Conservation (phyloP, 2,113 vertebrate species). For the Psilopsiagon aurifrons region DNA sequence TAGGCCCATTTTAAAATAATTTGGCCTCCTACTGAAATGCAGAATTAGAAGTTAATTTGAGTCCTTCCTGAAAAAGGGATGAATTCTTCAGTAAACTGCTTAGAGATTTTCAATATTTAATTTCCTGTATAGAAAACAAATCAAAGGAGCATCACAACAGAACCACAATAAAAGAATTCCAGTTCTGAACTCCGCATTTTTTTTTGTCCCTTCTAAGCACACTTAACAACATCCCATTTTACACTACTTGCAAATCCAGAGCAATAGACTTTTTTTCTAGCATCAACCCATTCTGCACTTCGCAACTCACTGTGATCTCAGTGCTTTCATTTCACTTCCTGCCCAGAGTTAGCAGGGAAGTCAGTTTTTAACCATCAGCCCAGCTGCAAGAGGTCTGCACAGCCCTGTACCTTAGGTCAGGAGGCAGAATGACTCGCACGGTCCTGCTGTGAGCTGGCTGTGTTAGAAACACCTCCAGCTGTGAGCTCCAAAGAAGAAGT, state of each 20-base stretch:
- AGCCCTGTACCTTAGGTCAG: accelerated
- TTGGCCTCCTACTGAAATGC: background rate
- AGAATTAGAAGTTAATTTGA: background rate
- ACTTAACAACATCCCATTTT: background rate
- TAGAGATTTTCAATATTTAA: background rate
- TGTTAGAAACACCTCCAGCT: background rate
- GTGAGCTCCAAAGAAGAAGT: background rate
- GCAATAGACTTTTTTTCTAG: background rate
- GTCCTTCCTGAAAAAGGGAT: background rate
- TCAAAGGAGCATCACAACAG: background rate
- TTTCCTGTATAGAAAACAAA: background rate
- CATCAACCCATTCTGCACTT: background rate
- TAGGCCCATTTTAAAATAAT: background rate
- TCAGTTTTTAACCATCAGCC: background rate
- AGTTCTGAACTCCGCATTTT: background rate
- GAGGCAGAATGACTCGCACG: accelerated
- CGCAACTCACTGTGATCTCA: background rate
- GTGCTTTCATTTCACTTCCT: background rate
- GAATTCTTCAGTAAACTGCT: background rate
- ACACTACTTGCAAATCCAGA: background rate
- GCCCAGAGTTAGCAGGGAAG: background rate
- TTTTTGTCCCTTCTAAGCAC: background rate
- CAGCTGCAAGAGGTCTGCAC: background rate
- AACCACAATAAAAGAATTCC: background rate
- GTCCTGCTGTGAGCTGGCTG: background rate